Base-by-base conservation (phyloP, 1,140 invertebrate species). In the Cotesia chilonis region DNA sequence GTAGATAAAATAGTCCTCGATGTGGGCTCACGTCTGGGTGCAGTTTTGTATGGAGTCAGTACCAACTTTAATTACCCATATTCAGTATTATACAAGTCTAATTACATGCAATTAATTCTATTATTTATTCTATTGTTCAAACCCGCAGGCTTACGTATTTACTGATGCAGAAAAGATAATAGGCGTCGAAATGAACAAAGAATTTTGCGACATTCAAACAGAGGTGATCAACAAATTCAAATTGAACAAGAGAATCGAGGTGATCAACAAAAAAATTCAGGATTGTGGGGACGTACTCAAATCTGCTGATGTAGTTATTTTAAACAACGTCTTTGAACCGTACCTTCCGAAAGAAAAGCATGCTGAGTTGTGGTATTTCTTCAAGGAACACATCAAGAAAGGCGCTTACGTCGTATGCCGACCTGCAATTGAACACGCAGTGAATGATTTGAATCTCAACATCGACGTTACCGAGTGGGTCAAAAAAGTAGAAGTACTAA, bases 141-240 rank as follows among this genome's bases (percentile, higher is more conserved):
- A 89, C 89, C 66, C 80, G 92, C 80, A 92, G 92, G 91, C 91
- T 54, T 90, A 92, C 78, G 84, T 90, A 73, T 91, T 90, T 63
- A 90, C 90, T 37, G 89, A 89, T 80, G 88, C 89, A 36, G 79
- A 81, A 47, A 87, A 84, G 76, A 91, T 94, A 65, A 87, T 91
- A 74, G 92, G 92, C 6, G 87, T 94, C 41, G 92, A 94, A 88
- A 90, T 93, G 77, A 93, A 92, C 77, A 83, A 89, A 77, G 90
- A 92, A 72, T 90, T 91, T 41, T 92, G 90, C 81, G 81, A 89
- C 54, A 75, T 93, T 3, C 67, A 68, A 41, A 68, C 37, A 6
- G 36, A 68, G 20, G 41, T 68, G 10, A 38, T 68, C 4, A 38
- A 59, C 3, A 88, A 92, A 81, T 90, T 89, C 75, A 83, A 87